Evolutionary conservation across 2,888 invertebrate species (phyloP).

Genomic region (Masnerella sp.): DNA sequence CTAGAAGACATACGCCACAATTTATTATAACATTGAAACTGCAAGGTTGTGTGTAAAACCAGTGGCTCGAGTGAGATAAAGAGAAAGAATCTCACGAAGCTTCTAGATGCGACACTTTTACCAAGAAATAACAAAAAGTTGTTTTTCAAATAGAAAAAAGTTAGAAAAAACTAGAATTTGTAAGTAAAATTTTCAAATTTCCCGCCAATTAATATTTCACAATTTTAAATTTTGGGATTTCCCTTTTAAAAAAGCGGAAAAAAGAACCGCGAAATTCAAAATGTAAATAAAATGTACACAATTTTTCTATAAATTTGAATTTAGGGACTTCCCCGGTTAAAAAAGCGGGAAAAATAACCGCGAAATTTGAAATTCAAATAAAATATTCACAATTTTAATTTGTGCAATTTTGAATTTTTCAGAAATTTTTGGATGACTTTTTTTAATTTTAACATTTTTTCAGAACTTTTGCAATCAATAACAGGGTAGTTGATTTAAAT

Average conservation of each 20-base stretch:
- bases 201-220: too few species aligned
- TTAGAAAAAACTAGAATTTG: neutral
- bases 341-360: too few species aligned
- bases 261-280: neutral
- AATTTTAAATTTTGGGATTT: too few species aligned
- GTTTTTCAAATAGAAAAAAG: neutral
- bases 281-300: neutral
- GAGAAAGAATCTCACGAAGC: neutral
- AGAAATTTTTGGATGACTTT: too few species aligned
- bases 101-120: neutral
- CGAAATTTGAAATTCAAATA: neutral
- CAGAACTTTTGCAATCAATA: slow-evolving; percentile 18
- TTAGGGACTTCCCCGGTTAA: too few species aligned
- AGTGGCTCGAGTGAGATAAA: slow-evolving; percentile 20
- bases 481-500: slow-evolving; percentile 10
- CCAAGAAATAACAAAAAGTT: too few species aligned
- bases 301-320: neutral
- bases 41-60: slow-evolving; percentile 38
- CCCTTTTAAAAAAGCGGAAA: too few species aligned
- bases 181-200: neutral
- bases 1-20: slow-evolving; percentile 44
- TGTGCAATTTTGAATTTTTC: too few species aligned
- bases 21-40: slow-evolving; percentile 46
- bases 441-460: too few species aligned
- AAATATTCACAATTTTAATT: too few species aligned